Percentiles rank a stretch among this genome's conserved stretches.
phyloP scores from a whole-genome alignment of 2,888 invertebrate genomes.

The Trachelus stipa region DNA sequence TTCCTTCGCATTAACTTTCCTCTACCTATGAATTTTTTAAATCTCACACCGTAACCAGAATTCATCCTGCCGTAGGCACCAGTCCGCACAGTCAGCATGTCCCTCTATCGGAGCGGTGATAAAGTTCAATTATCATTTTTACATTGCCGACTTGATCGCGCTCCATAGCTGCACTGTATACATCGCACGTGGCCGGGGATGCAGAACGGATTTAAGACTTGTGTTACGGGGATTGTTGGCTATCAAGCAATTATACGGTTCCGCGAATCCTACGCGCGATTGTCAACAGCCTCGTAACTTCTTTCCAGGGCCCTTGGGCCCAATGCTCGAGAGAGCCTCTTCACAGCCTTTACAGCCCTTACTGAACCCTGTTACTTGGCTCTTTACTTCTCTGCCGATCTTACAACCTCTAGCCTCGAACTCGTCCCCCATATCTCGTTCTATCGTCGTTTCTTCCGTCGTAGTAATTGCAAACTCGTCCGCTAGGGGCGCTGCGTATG shows the following conservation, averaged over 20 bases:
- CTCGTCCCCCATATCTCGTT: conserved; percentile 17
- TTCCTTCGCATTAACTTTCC: not conserved
- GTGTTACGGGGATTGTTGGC: conserved; percentile 29
- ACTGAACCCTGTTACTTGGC: not conserved
- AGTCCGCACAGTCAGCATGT: conserved; percentile 16
- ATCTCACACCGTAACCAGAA: conserved; percentile 13
- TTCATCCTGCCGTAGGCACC: conserved; percentile 11
- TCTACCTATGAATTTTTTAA: not conserved
- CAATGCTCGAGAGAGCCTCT: not conserved
- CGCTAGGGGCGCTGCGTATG: conserved; percentile 29
- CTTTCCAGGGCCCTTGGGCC: not conserved
- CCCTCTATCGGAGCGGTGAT: conserved; percentile 28
- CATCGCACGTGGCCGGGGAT: conserved; percentile 39
- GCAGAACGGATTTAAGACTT: conserved; percentile 45
- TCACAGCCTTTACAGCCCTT: conserved; percentile 4
- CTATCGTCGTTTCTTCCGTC: conserved; percentile 54
- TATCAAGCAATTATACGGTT: conserved; percentile 59
- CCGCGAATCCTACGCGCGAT: conserved; percentile 50
- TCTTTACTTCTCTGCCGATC: not conserved
- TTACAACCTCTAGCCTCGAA: not conserved
- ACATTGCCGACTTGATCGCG: conserved; percentile 18
- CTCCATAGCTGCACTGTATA: conserved; percentile 8
- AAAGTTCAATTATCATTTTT: conserved; percentile 40
- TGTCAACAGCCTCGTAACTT: conserved; percentile 53
- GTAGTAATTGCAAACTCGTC: conserved; percentile 53